Evolutionary conservation across 2,113 vertebrate species (phyloP), one percentile per base, ranked within the genome.

Genomic region (Microcebus ravelobensis): DNA sequence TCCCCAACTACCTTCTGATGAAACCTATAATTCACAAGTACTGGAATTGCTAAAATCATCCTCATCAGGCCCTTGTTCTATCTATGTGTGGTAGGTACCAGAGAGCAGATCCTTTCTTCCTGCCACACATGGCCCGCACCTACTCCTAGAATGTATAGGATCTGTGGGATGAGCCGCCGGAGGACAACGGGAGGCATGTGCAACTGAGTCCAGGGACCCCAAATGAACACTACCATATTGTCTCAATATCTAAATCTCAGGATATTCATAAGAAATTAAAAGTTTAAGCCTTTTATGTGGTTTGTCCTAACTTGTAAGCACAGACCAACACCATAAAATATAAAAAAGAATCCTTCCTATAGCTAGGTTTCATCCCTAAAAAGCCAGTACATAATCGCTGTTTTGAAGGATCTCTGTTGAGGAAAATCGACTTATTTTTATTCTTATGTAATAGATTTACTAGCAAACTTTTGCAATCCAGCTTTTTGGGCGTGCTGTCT

Each of bases 171-270:
- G 25, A 55, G 3, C 12, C 48, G 4, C 10, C 2, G 12, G 21
- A 65, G 4, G 27, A 34, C 5, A 31, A 4, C 25, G 61, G 15
- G 67, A 83, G 67, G 6, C 21, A 14, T 3, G 2, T 52, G 14
- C 1, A 50, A 8, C 29, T 74, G 34, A 39, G 12, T 36, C 1
- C n/a, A 39, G 8, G 31, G 7, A 6, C 1, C 15, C 25, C 25
- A 29, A 5, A 0, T 71, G 9, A 45, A 36, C 29, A 73, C 12
- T 29, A 8, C 3, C 1, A 10, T 15, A 8, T 5, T 17, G 25
- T 61, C n/a, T 63, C 17, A 59, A 59, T 55, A 45, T 92, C 36
- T 42, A 36, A 67, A n/a, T 63, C 20, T 82, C 10, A 87, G 13
- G 14, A 76, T 74, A 55, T 70, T 74, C 12, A 8, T 70, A 63